Conservation (phyloP, 2,888 invertebrate species). For the Rugalucina vietnamica region DNA sequence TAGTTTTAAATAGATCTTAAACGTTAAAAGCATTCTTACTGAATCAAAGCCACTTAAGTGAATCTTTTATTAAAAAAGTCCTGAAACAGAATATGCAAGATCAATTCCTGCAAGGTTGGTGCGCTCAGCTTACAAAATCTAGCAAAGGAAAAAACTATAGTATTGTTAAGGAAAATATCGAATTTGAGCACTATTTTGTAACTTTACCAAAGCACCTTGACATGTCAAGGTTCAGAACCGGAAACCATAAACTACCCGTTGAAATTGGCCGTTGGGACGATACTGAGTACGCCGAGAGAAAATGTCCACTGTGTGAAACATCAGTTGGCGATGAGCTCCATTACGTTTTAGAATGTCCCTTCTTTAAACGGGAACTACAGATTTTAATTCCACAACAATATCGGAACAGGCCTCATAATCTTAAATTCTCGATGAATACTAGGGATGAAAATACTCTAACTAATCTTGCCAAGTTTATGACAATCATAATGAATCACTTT, state of each 20-base stretch:
- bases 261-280: neutral
- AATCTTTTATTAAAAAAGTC: neutral
- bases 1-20: neutral
- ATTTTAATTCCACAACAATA: too few relatives aligned
- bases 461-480: too few relatives aligned
- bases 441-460: too few relatives aligned
- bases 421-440: too few relatives aligned
- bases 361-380: neutral
- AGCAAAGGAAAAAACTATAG: constrained; percentile 8
- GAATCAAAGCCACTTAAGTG: neutral
- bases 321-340: neutral
- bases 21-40: neutral
- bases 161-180: neutral
- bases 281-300: neutral
- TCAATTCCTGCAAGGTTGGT: neutral
- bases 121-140: neutral
- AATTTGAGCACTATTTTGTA: neutral
- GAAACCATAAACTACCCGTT: neutral
- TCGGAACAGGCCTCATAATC: too few relatives aligned
- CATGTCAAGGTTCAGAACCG: constrained; percentile 6
- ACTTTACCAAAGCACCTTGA: neutral
- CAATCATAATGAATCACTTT: too few relatives aligned
- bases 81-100: neutral
- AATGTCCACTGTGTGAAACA: neutral
- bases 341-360: neutral